Base-by-base conservation (phyloP, 2,113 vertebrate genomes). In the Ophthalmolycus amberensis region DNA sequence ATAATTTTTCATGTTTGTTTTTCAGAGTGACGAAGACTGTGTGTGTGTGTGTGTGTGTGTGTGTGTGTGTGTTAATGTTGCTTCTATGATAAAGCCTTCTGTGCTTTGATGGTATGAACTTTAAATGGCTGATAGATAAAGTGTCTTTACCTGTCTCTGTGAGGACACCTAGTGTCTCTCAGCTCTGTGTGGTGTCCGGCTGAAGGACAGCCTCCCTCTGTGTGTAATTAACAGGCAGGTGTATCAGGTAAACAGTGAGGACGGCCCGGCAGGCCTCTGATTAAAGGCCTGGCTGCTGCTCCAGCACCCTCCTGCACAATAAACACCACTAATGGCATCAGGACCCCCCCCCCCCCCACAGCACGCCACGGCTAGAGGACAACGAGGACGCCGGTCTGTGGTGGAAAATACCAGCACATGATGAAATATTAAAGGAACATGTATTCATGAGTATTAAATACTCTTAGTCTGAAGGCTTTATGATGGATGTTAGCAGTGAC, bases 231-330 rank as follows among this genome's bases (percentile, higher is more conserved):
- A 88, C 87, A 81, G 75, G 71, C 87, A 92, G 91, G 34, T 64
- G 85, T 89, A 95, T 95, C 93, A 95, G 93, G 85, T 93, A 90
- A 95, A 95, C 93, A 94, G 93, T 92, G 93, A 93, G 92, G 94
- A 58, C 7, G 44, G 85, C 94, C 94, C 92, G 90, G 95, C 95
- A 93, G 95, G 95, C 89, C 79, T 85, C 94, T 95, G 92, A 95
- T 96, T 94, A 94, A 96, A 94, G 89, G 27, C 68, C 67, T 71
- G 80, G 78, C 69, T 83, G 83, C 94, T 92, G 93, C 94, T 94
- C 95, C 93, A 71, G 90, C 91, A 78, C 92, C 93, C 83, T 11
- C 86, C 94, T 95, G 94, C 86, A 93, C 94, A 88, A 89, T 94
- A 95, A 91, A 91, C 91, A 93, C 93, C 93, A 94, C 74, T 90